Conservation (phyloP, 1,140 invertebrate genomes). For the Drosophila lowei region DNA sequence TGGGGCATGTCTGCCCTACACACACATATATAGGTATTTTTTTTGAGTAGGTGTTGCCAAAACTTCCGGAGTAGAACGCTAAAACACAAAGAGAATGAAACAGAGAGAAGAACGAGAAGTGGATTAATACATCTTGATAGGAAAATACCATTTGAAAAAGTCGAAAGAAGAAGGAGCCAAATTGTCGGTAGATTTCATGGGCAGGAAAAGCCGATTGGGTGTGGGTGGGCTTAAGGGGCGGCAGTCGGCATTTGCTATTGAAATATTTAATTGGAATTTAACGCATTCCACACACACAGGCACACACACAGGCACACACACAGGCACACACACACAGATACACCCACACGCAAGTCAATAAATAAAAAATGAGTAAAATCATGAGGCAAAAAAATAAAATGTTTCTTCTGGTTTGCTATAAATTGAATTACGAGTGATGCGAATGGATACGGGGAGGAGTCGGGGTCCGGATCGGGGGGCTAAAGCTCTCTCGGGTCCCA, state of each 20-base stretch:
- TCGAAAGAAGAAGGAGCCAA: slow-evolving; percentile 42
- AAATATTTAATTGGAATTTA: slow-evolving; percentile 82
- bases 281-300: slow-evolving; percentile 66
- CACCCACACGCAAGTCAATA: slow-evolving; percentile 55
- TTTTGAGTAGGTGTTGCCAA: slow-evolving; percentile 79
- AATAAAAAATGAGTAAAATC: slow-evolving; percentile 64
- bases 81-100: slow-evolving; percentile 40
- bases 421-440: slow-evolving; percentile 70
- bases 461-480: neutral
- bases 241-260: slow-evolving; percentile 54
- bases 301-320: slow-evolving; percentile 30
- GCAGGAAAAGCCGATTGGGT: slow-evolving; percentile 29
- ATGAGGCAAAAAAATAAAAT: slow-evolving; percentile 48
- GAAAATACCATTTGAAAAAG: slow-evolving; percentile 54
- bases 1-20: slow-evolving; percentile 5
- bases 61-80: slow-evolving; percentile 60
- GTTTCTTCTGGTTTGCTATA: slow-evolving; percentile 60
- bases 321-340: neutral
- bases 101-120: slow-evolving; percentile 51
- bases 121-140: slow-evolving; percentile 80
- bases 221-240: slow-evolving; percentile 25
- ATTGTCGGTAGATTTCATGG: slow-evolving; percentile 27
- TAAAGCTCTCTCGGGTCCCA: slow-evolving; percentile 33
- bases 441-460: neutral
- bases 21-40: slow-evolving; percentile 23